Conservation (phyloP, 2,113 vertebrate species). For the Lasiurus borealis region DNA sequence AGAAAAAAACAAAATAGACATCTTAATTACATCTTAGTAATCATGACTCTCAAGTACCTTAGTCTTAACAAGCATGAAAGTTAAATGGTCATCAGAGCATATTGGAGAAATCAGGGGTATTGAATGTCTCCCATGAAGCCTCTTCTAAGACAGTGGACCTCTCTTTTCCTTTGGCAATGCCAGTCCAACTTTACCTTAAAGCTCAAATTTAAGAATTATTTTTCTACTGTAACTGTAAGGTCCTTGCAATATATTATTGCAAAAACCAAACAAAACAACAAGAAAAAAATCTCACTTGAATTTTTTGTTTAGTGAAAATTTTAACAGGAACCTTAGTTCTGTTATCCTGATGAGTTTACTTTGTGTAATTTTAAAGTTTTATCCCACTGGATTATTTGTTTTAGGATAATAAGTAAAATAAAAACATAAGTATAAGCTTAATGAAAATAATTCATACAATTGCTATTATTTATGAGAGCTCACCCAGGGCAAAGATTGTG, state of each 20-base stretch:
- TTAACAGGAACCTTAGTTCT: neutral
- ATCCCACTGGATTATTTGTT: neutral
- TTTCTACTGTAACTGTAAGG: neutral
- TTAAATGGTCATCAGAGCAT: neutral
- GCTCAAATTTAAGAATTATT: slow-evolving; percentile 39
- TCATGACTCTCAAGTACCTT: neutral
- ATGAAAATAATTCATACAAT: neutral
- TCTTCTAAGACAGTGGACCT: neutral
- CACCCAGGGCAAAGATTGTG: neutral
- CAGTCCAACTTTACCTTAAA: neutral
- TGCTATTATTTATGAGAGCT: neutral
- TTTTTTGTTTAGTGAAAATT: slow-evolving; percentile 28
- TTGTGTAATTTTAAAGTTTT: neutral
- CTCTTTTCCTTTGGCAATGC: neutral
- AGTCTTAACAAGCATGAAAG: neutral
- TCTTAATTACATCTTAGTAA: neutral
- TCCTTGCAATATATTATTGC: neutral
- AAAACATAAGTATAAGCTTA: neutral
- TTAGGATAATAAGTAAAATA: slow-evolving; percentile 1
- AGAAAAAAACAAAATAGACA: neutral
- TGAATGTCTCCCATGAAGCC: neutral
- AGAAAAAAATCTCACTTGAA: neutral
- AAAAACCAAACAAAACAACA: neutral
- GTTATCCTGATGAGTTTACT: neutral
- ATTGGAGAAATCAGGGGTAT: neutral